phyloP scores from a whole-genome alignment of 1,140 invertebrate species.

The Phthorimaea operculella region DNA sequence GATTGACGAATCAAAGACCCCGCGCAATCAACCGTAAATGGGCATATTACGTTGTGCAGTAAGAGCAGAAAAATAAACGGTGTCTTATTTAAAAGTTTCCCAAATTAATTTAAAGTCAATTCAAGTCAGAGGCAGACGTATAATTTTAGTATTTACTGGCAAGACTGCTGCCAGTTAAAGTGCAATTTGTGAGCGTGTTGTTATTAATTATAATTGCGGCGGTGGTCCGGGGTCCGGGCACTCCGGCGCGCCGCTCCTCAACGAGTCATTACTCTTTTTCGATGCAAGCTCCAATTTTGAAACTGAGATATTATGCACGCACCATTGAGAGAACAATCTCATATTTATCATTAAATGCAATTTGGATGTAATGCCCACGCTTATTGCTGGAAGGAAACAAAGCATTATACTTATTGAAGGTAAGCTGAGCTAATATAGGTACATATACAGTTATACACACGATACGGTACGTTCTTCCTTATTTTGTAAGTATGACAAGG shows the following conservation, averaged over 20 bases:
- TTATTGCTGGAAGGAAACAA: too few relatives aligned
- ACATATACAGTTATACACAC: too few relatives aligned
- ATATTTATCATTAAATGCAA: too few relatives aligned
- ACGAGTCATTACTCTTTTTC: too few relatives aligned
- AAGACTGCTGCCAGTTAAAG: constrained; percentile 18
- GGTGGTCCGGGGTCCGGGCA: constrained; percentile 25
- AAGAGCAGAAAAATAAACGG: constrained; percentile 1
- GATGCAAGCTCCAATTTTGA: not conserved
- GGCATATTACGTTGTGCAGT: not conserved
- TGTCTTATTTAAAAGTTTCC: not conserved
- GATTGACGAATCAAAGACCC: constrained; percentile 19
- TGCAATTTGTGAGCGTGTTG: constrained; percentile 35
- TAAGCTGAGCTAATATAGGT: too few relatives aligned
- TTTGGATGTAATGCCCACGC: too few relatives aligned
- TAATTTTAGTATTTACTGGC: constrained; percentile 38
- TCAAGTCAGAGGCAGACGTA: constrained; percentile 16
- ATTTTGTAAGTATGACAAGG: too few relatives aligned
- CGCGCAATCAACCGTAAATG: not conserved
- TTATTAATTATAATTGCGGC: constrained; percentile 33
- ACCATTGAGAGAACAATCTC: too few relatives aligned
- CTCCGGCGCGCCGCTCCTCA: constrained; percentile 7
- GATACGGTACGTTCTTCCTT: too few relatives aligned
- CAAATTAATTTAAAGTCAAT: constrained; percentile 10
- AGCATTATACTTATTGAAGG: too few relatives aligned
- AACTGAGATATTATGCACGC: not conserved